Evolutionary conservation across 2,113 vertebrate genomes (phyloP).

Genomic region (Eretmochelys imbricata): DNA sequence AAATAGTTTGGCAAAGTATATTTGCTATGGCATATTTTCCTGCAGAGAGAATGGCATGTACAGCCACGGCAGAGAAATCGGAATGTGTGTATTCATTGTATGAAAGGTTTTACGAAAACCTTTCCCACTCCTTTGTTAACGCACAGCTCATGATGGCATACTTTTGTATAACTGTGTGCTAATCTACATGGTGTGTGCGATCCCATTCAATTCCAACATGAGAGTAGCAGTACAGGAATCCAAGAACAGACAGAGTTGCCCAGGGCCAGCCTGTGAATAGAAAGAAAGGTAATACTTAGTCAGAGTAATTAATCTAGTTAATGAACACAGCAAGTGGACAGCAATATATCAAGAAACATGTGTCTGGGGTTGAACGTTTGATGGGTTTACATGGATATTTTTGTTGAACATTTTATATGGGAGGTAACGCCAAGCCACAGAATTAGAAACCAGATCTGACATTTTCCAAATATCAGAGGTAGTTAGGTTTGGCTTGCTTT

Average conservation of each 20-base stretch:
- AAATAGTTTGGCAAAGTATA: neutral
- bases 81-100: neutral
- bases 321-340: neutral
- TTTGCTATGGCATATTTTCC: neutral
- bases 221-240: conserved; percentile 83
- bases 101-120: neutral
- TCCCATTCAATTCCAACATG: conserved; percentile 85
- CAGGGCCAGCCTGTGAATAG: conserved; percentile 83
- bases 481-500: neutral
- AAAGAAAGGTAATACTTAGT: conserved; percentile 16
- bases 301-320: conserved; percentile 35
- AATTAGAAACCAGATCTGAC: neutral
- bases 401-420: neutral
- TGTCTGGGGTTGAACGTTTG: neutral
- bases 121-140: neutral
- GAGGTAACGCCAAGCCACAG: conserved; percentile 16
- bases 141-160: neutral
- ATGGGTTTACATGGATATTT: neutral
- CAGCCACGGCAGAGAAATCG: neutral
- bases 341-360: neutral
- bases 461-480: neutral
- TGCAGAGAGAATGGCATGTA: neutral
- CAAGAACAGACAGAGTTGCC: conserved; percentile 77
- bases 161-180: neutral
- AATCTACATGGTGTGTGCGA: neutral